Conservation (phyloP, 2,113 vertebrate species). For the Hippocampus guttulatus region DNA sequence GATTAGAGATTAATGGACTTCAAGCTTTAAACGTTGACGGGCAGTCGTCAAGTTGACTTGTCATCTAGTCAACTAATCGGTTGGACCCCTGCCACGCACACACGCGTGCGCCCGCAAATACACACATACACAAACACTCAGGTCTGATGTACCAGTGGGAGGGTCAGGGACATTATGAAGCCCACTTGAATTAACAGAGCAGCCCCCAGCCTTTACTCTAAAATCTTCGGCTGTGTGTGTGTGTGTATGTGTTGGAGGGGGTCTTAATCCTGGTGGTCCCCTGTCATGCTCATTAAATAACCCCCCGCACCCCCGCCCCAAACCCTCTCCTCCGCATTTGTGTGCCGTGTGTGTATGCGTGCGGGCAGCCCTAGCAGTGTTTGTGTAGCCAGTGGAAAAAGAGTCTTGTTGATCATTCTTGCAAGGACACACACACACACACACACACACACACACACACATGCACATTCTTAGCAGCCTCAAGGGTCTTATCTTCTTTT, state of each 20-base stretch:
- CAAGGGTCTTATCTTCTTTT: constrained; percentile 69
- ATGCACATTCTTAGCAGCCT: constrained; percentile 48
- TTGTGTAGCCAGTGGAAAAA: neutral
- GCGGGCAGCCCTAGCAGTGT: constrained; percentile 12
- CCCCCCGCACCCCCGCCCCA: constrained; percentile 39
- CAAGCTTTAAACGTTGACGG: no score
- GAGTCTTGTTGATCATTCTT: constrained; percentile 2
- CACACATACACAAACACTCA: constrained; percentile 16
- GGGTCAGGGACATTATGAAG: constrained; percentile 70
- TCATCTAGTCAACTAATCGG: constrained; percentile 16
- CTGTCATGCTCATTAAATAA: constrained; percentile 73
- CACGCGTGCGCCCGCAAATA: constrained; percentile 8
- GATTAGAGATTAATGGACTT: no score
- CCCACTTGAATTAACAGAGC: constrained; percentile 74
- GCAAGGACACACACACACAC: constrained; percentile 14
- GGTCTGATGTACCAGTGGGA: constrained; percentile 66
- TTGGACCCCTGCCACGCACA: constrained; percentile 26
- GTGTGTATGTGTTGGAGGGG: constrained; percentile 24
- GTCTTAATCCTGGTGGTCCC: constrained; percentile 70
- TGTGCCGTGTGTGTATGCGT: neutral
- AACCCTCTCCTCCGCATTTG: constrained; percentile 11
- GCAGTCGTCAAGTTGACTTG: no score
- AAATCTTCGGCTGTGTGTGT: constrained; percentile 56
- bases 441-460: constrained; percentile 11
- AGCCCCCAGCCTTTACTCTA: constrained; percentile 68